These are phyloP conservation scores for Carposina sasakii DNA, from an alignment of 1,140 invertebrate genomes.

Conservation along the genomic window DNA sequence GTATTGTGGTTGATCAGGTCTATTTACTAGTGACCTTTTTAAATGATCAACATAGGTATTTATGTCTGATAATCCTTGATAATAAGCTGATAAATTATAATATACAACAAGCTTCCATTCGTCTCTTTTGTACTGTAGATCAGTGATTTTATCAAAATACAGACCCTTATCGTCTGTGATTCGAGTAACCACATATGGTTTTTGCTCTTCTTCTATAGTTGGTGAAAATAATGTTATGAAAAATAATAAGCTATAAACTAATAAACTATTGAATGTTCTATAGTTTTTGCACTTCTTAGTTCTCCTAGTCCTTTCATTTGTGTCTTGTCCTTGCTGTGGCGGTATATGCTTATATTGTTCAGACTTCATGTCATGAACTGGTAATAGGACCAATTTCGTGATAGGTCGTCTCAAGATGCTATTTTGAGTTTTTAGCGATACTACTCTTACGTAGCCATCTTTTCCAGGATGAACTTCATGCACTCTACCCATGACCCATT, in stretches of 20 bases:
- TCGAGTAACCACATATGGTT: not conserved
- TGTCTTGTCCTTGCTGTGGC: not conserved
- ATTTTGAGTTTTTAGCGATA: conserved; percentile 29
- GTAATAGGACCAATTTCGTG: not conserved
- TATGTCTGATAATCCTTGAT: conserved; percentile 7
- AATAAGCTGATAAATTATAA: conserved; percentile 24
- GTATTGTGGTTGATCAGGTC: not conserved
- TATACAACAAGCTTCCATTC: conserved; percentile 25
- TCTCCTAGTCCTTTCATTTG: not conserved
- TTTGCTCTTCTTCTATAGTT: not conserved
- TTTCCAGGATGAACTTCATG: conserved; percentile 30
- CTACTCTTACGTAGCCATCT: conserved; percentile 39
- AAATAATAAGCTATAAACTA: no score
- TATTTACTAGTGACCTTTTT: not conserved
- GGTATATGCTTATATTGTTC: not conserved
- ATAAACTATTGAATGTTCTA: no score
- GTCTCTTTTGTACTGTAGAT: conserved; percentile 21
- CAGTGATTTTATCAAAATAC: conserved; percentile 20
- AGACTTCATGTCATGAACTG: not conserved
- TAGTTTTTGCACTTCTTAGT: not conserved
- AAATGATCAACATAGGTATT: not conserved
- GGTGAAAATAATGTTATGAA: not conserved
- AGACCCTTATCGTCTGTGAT: not conserved
- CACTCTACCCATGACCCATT: conserved; percentile 40
- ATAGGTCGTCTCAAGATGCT: conserved; percentile 5